Percentiles rank a stretch among this genome's conserved stretches.
Conservation (phyloP, 2,113 vertebrate genomes). For the Neogobius melanostomus region DNA sequence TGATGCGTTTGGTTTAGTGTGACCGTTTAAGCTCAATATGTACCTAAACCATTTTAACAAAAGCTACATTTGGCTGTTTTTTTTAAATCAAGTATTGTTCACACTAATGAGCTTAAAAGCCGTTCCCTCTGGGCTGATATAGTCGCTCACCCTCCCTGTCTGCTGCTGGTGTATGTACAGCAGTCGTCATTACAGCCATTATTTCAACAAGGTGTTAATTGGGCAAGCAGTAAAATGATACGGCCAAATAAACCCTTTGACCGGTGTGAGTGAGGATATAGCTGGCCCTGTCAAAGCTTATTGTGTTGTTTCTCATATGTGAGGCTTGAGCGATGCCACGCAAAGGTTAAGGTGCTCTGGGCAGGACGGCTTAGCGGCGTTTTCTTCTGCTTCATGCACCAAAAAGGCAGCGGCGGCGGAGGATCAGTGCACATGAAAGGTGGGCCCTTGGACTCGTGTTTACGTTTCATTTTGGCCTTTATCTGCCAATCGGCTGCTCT, state of each 20-base stretch:
- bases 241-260: background rate
- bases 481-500: conserved; percentile 52
- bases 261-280: background rate
- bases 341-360: conserved; percentile 12
- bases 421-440: conserved; percentile 62
- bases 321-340: background rate
- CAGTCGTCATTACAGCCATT: background rate
- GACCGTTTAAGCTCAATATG: too few species aligned
- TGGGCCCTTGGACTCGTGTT: conserved; percentile 39
- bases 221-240: background rate
- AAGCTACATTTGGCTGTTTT: background rate
- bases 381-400: conserved; percentile 14
- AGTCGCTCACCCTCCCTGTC: background rate
- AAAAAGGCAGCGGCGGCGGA: background rate
- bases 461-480: conserved; percentile 66
- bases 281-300: background rate
- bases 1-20: too few species aligned
- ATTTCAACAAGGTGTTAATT: conserved; percentile 3
- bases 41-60: background rate
- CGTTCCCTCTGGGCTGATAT: background rate
- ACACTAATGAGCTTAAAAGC: background rate
- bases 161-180: background rate
- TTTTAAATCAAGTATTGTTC: background rate
- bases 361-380: conserved; percentile 8
- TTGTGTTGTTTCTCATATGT: conserved; percentile 2